phyloP scores from a whole-genome alignment of 2,797 vertebrate species.

The Rhabdophis nuchalis region DNA sequence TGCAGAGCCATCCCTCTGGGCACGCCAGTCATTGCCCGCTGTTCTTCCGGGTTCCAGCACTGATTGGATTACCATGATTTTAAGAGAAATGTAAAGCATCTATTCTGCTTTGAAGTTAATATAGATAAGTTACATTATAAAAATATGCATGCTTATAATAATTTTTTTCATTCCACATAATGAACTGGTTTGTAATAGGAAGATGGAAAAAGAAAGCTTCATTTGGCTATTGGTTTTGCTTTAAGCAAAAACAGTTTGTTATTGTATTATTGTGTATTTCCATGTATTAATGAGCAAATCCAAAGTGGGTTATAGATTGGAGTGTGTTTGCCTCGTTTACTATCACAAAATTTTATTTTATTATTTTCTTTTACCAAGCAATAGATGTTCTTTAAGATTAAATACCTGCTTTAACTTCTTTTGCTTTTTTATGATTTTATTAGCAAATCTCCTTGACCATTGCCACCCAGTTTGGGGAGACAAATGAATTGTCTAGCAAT shows the following conservation, averaged over 20 bases:
- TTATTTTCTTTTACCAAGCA: neutral
- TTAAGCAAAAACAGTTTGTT: constrained; percentile 11
- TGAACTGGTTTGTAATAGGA: constrained; percentile 4
- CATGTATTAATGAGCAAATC: neutral
- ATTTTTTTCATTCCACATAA: constrained; percentile 54
- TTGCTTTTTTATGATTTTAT: neutral
- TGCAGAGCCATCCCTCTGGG: too few species aligned
- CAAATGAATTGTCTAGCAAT: neutral
- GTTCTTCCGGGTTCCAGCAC: too few species aligned
- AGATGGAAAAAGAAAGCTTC: constrained; percentile 3
- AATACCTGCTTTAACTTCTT: neutral
- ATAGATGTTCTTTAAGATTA: neutral
- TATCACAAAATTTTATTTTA: neutral
- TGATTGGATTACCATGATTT: constrained; percentile 46
- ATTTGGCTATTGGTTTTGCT: neutral
- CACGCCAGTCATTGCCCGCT: too few species aligned
- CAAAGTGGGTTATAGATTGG: neutral
- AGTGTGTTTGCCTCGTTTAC: neutral
- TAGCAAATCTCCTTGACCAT: neutral
- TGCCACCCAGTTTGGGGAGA: neutral
- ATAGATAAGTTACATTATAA: constrained; percentile 59
- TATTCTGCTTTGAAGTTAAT: constrained; percentile 64
- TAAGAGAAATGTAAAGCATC: constrained; percentile 30
- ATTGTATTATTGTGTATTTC: constrained; percentile 34
- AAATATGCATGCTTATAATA: constrained; percentile 52